Percentiles rank a stretch among this genome's conserved stretches.
Evolutionary conservation across 2,113 vertebrate genomes (phyloP).

Genomic region (Daubentonia madagascariensis): DNA sequence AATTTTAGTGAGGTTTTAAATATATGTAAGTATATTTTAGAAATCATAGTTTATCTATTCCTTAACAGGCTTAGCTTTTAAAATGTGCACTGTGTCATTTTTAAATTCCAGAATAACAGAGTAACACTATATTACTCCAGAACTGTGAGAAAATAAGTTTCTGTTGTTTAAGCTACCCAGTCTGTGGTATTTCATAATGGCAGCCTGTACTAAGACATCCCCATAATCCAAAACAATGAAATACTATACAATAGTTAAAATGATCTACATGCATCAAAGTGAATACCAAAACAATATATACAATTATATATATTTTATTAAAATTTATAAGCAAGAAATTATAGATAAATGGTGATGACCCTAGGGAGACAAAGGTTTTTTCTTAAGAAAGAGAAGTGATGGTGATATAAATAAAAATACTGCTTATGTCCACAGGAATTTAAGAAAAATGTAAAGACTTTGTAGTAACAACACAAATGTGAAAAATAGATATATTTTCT

Average conservation of each 20-base stretch:
- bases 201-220: too few species aligned
- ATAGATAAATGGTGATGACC: background rate
- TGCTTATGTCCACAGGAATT: background rate
- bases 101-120: conserved; percentile 30
- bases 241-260: too few species aligned
- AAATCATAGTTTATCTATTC: conserved; percentile 50
- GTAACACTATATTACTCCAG: background rate
- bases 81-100: conserved; percentile 30
- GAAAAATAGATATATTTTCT: background rate
- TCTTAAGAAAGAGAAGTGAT: background rate
- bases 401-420: conserved; percentile 17
- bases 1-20: conserved; percentile 48
- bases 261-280: too few species aligned
- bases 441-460: background rate
- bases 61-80: background rate
- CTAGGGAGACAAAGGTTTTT: background rate
- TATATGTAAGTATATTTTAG: conserved; percentile 46
- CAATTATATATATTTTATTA: background rate
- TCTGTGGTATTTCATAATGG: too few species aligned
- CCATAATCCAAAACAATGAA: too few species aligned
- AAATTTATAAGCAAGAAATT: conserved; percentile 53
- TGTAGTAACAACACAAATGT: background rate
- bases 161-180: too few species aligned
- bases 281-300: too few species aligned
- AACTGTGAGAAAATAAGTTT: too few species aligned